A percentile compares a stretch with the other conserved stretches of the same genome.
Conservation (phyloP, 2,113 vertebrate genomes). For the Siphamia tubifer region DNA sequence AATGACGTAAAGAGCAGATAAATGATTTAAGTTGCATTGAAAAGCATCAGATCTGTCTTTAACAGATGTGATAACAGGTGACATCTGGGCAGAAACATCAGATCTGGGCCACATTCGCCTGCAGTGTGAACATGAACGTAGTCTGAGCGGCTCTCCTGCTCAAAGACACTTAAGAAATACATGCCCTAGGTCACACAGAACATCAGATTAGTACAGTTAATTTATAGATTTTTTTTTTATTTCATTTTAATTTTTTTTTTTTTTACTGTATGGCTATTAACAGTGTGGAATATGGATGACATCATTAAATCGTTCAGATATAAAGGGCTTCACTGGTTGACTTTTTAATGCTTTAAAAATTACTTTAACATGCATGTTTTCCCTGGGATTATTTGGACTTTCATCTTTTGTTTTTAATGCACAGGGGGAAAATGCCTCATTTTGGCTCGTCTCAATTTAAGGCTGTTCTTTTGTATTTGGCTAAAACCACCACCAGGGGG, state of each 20-base stretch:
- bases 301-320: constrained; percentile 69
- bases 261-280: constrained; percentile 56
- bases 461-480: constrained; percentile 67
- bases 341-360: constrained; percentile 19
- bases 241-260: no score
- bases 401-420: constrained; percentile 40
- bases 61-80: constrained; percentile 2
- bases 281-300: constrained; percentile 60
- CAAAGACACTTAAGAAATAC: constrained; percentile 23
- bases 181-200: constrained; percentile 22
- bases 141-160: not conserved
- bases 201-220: constrained; percentile 16
- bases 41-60: no score
- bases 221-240: not conserved
- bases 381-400: constrained; percentile 54
- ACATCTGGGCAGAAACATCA: no score
- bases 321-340: constrained; percentile 65
- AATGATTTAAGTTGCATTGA: no score
- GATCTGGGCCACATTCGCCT: no score
- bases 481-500: constrained; percentile 36
- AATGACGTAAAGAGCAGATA: no score
- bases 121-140: no score
- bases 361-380: constrained; percentile 40
- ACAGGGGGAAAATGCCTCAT: constrained; percentile 44
- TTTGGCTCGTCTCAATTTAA: constrained; percentile 68